These are phyloP conservation scores for Bombus superbus DNA, from an alignment of 1,140 invertebrate genomes.

Conservation along the genomic window DNA sequence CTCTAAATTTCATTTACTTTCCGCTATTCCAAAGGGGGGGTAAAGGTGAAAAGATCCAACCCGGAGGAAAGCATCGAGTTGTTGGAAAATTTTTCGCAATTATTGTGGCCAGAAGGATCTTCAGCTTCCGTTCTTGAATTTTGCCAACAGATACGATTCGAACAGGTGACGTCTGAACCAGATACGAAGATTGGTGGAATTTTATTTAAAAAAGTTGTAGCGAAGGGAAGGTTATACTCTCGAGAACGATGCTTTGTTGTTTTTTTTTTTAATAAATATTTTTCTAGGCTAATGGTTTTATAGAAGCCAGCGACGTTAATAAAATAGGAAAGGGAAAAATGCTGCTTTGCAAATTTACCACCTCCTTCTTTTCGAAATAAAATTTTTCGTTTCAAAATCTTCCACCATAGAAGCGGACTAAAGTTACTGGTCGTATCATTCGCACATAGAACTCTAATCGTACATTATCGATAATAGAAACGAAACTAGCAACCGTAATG, in stretches of 20 bases:
- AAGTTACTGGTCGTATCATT: too few species aligned
- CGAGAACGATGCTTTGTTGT: not conserved
- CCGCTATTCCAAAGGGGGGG: not conserved
- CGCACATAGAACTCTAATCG: too few species aligned
- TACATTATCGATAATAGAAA: not conserved
- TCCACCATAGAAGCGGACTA: not conserved
- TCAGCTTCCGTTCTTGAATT: too few species aligned
- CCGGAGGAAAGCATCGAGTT: not conserved
- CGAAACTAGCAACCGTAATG: too few species aligned
- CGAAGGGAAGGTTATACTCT: too few species aligned
- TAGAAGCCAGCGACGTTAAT: not conserved
- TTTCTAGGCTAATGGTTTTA: not conserved
- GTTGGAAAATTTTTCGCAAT: not conserved
- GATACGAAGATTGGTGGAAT: too few species aligned
- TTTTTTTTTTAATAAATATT: not conserved
- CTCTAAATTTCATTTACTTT: not conserved
- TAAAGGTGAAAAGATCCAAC: not conserved
- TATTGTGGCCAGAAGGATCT: not conserved
- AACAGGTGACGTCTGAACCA: too few species aligned
- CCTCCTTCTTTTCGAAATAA: not conserved
- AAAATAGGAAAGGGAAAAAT: too few species aligned
- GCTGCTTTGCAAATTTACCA: not conserved
- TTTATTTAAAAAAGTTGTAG: too few species aligned
- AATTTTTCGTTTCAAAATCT: not conserved
- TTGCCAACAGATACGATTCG: too few species aligned